Evolutionary conservation across 2,113 vertebrate genomes (phyloP), one percentile per base, ranked within the genome.

Genomic region (Prunella himalayana): DNA sequence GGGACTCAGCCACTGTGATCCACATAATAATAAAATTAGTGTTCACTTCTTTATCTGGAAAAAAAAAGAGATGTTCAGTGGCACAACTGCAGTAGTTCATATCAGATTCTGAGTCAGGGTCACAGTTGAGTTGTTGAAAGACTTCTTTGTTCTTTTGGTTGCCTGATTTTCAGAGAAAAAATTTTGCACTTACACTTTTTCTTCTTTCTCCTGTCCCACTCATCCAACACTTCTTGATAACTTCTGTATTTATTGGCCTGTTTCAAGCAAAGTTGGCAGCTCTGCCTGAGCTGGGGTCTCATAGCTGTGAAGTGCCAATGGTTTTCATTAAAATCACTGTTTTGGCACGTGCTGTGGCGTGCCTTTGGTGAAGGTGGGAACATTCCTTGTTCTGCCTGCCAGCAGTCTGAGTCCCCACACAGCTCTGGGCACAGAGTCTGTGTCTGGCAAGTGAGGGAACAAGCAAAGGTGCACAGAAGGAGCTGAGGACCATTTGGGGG

Each of bases 331-430:
- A 82, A 85, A 69, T 53, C 28, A 37, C 50, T 72, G 5, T 5
- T 80, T 86, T 80, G 59, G 42, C 5, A 0, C 4, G 21, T 31
- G 35, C 69, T 63, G 85, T 27, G 21, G 14, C 13, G 24, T 5
- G 42, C 42, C 68, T 73, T 61, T 88, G 61, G 33, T 45, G 79
- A 57, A 76, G 71, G 64, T 59, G 66, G 41, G 45, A 76, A 24
- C n/a, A 4, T 63, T 41, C 12, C 25, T 82, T 31, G 4, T 27
- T 28, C 41, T 76, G 30, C 45, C n/a, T 93, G 88, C n/a, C 75
- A 77, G 75, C 66, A n/a, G 15, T 11, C 31, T 37, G 11, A 30
- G 35, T 28, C 7, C 13, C 33, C 31, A 1, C 2, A 2, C 0
- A 0, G 60, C 80, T 69, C 77, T 39, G 69, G 83, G 51, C 37